Conservation (phyloP, 2,113 vertebrate genomes). For the Thamnaconus septentrionalis region DNA sequence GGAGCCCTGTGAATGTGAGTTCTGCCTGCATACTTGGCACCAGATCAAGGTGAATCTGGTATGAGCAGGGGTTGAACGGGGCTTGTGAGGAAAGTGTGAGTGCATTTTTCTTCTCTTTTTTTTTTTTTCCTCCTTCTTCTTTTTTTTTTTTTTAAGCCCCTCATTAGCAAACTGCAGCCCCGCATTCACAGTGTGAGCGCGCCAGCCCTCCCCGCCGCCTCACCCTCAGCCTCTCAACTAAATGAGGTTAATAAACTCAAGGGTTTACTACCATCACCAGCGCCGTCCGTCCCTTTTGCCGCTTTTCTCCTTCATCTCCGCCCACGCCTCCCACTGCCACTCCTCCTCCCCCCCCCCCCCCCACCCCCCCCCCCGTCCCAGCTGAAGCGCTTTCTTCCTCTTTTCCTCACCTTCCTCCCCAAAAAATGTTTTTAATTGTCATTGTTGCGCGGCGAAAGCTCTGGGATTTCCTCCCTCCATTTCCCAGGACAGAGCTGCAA, state of each 20-base stretch:
- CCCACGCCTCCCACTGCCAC: slow-evolving; percentile 56
- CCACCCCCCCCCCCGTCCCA: slow-evolving; percentile 76
- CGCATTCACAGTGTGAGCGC: slow-evolving; percentile 78
- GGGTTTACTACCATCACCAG: slow-evolving; percentile 83
- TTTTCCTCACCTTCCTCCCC: slow-evolving; percentile 61
- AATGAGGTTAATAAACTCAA: slow-evolving; percentile 89
- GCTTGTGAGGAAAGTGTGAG: slow-evolving; percentile 44
- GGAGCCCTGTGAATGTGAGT: slow-evolving; percentile 48
- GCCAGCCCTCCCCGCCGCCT: slow-evolving; percentile 52
- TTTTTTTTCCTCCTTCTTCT: slow-evolving; percentile 77
- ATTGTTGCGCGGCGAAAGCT: slow-evolving; percentile 81
- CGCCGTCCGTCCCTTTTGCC: slow-evolving; percentile 41
- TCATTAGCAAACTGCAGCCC: slow-evolving; percentile 86
- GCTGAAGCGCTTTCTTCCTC: slow-evolving; percentile 74
- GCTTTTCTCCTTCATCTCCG: slow-evolving; percentile 66
- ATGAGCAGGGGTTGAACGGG: slow-evolving; percentile 34
- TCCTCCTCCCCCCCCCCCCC: slow-evolving; percentile 53
- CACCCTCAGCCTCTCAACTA: slow-evolving; percentile 59
- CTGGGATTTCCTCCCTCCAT: slow-evolving; percentile 84
- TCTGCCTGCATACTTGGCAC: slow-evolving; percentile 79
- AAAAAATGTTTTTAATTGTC: slow-evolving; percentile 58
- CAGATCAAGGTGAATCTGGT: slow-evolving; percentile 82
- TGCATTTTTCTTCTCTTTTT: slow-evolving; percentile 73
- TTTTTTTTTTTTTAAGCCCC: slow-evolving; percentile 73
- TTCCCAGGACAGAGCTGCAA: slow-evolving; percentile 77